Evolutionary conservation across 2,888 invertebrate genomes (phyloP).

Genomic region (Tanypteryx hageni): DNA sequence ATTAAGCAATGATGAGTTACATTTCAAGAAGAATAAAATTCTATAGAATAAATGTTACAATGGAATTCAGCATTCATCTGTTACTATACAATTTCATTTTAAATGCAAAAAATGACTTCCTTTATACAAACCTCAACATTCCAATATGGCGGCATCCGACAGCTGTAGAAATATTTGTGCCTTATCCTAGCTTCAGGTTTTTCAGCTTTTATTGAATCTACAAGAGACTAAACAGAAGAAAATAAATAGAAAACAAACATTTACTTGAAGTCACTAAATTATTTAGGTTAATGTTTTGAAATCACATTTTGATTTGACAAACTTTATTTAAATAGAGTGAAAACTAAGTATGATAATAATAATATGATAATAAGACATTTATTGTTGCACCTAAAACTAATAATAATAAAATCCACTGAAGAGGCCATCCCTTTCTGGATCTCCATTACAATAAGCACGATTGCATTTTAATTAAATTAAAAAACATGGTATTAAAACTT

Average conservation of each 20-base stretch:
- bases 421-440: no score
- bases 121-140: slow-evolving; percentile 78
- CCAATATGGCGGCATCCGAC: slow-evolving; percentile 86
- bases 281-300: neutral
- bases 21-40: no score
- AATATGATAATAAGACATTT: neutral
- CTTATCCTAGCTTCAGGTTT: slow-evolving; percentile 76
- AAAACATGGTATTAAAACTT: no score
- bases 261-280: neutral
- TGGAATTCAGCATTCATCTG: neutral
- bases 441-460: no score
- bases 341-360: neutral
- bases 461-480: no score
- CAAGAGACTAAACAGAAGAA: slow-evolving; percentile 75
- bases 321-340: neutral
- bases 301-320: neutral
- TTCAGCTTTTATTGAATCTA: slow-evolving; percentile 77
- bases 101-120: neutral
- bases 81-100: neutral
- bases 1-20: no score
- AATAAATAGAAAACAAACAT: neutral
- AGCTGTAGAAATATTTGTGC: slow-evolving; percentile 82
- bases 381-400: no score
- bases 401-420: no score
- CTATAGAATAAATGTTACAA: no score